These are phyloP conservation scores for Hypomecis punctinalis DNA, from an alignment of 2,888 invertebrate genomes.

Conservation along the genomic window DNA sequence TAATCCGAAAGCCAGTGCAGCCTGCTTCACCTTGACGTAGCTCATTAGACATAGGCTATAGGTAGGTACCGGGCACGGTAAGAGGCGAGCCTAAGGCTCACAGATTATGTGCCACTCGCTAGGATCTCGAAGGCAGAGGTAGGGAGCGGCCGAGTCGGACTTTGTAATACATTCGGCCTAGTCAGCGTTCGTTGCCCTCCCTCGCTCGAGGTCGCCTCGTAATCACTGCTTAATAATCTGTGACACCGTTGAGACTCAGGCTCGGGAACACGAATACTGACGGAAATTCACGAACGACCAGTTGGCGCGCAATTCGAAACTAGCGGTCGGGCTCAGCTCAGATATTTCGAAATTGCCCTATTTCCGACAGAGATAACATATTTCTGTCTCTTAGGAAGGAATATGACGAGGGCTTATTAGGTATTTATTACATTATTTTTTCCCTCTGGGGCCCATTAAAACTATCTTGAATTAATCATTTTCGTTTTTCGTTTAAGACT, in stretches of 20 bases:
- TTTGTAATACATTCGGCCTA: slow-evolving; percentile 84
- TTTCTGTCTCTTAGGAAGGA: slow-evolving; percentile 1
- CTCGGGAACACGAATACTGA: slow-evolving; percentile 61
- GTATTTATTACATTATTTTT: neutral
- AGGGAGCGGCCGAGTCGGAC: slow-evolving; percentile 82
- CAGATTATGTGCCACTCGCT: slow-evolving; percentile 27
- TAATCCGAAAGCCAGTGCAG: slow-evolving; percentile 44
- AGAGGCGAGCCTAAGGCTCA: slow-evolving; percentile 77
- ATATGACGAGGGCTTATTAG: neutral
- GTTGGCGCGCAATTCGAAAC: slow-evolving; percentile 59
- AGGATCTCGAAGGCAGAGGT: slow-evolving; percentile 79
- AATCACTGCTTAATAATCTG: slow-evolving; percentile 26
- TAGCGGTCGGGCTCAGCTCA: slow-evolving; percentile 12
- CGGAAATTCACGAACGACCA: slow-evolving; percentile 65
- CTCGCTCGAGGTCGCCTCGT: slow-evolving; percentile 72
- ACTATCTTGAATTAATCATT: no score
- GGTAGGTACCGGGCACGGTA: slow-evolving; percentile 71
- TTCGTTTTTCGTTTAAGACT: neutral
- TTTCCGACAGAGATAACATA: slow-evolving; percentile 31
- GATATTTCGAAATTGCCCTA: slow-evolving; percentile 34
- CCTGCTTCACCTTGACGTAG: slow-evolving; percentile 77
- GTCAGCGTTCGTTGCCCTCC: slow-evolving; percentile 83
- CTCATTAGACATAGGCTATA: slow-evolving; percentile 67
- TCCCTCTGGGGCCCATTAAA: neutral
- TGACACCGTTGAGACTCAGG: slow-evolving; percentile 44